Base-by-base conservation (phyloP, 2,888 invertebrate genomes). In the Blastobasis lacticolella region DNA sequence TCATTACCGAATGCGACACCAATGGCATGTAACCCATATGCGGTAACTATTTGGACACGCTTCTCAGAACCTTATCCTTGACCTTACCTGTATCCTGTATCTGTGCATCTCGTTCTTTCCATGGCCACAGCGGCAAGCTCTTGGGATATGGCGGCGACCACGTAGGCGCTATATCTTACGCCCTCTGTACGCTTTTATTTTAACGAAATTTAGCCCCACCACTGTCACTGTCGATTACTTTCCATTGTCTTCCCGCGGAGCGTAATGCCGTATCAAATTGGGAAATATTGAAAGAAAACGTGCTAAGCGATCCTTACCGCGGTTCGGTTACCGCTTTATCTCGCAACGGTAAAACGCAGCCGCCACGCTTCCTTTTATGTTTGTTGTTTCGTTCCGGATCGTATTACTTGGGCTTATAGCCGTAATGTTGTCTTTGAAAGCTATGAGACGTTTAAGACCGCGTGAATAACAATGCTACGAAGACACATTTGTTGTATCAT, bases 111-210 rank as follows among this genome's bases (percentile, higher is more conserved):
- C 23, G 23, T 23, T 23, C 23, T 23, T 23, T 23, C 23, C 23
- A 23, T 23, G 23, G 23, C 23, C 23, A 23, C 23, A 23, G 3
- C 23, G 3, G 10, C n/a, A 70, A 79, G 79, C 77, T 73, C 78
- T 68, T 69, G 75, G 73, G 81, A 75, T 75, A 77, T 75, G 78
- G 66, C 77, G 74, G 78, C 77, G 81, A 80, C 86, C 88, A 88
- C 88, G 88, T 88, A 85, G 82, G 80, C 78, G 84, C 86, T 78
- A 87, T 88, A 88, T 88, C 87, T 88, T 86, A 77, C 75, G 75
- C 74, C 80, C 79, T 75, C 79, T 76, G 80, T 80, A 75, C 83
- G 82, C 86, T 87, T 86, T 87, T 87, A 87, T 88, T 88, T 87
- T 86, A 87, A 86, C 87, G 81, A 87, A 88, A 86, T 85, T 85